Evolutionary conservation across 2,797 vertebrate genomes (phyloP).

Genomic region (Coluber constrictor): DNA sequence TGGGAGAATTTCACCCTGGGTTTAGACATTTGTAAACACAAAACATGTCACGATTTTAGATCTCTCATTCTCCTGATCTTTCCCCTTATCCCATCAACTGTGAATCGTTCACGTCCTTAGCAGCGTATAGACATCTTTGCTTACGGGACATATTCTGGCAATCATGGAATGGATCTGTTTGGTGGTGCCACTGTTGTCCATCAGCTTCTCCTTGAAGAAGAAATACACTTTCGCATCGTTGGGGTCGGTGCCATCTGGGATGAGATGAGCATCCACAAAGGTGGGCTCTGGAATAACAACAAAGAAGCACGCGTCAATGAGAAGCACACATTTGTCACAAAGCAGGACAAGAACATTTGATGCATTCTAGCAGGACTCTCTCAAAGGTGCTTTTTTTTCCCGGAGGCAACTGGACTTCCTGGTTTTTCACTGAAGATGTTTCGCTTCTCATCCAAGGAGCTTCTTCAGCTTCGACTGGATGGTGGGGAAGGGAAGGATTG

Average conservation of each 20-base stretch:
- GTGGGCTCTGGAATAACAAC: constrained; percentile 81
- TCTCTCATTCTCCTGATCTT: constrained; percentile 4
- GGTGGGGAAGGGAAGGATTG: too few species aligned
- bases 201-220: constrained; percentile 93
- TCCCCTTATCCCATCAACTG: constrained; percentile 2
- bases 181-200: constrained; percentile 89
- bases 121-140: constrained; percentile 54
- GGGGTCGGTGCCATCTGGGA: constrained; percentile 92
- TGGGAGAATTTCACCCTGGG: too few species aligned
- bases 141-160: constrained; percentile 94
- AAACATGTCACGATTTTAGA: constrained; percentile 4
- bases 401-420: too few species aligned
- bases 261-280: constrained; percentile 93
- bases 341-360: neutral
- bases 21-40: constrained; percentile 6
- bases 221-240: constrained; percentile 95
- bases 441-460: too few species aligned
- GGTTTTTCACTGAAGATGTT: too few species aligned
- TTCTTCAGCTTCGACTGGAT: too few species aligned
- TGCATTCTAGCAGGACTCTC: neutral
- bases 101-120: constrained; percentile 12
- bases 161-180: constrained; percentile 96
- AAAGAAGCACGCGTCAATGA: neutral
- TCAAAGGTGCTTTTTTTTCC: too few species aligned
- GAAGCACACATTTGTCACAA: too few species aligned